A percentile compares a stretch with the other conserved stretches of the same genome.
Conservation (phyloP, 2,113 vertebrate species). For the Chlorocebus sabaeus region DNA sequence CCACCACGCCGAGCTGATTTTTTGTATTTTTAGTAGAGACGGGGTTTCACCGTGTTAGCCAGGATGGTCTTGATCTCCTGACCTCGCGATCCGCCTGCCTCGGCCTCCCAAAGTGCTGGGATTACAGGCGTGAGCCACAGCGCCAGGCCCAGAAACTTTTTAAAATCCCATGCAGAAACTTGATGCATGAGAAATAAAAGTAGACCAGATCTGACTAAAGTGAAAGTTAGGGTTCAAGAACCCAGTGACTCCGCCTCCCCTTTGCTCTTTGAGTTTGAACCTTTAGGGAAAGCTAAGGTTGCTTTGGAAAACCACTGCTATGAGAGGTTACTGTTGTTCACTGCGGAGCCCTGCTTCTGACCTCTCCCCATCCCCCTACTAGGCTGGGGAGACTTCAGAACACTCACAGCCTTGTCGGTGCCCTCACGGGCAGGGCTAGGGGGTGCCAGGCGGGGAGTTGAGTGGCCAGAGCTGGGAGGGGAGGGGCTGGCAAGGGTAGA, state of each 20-base stretch:
- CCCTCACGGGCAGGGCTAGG: conserved; percentile 92
- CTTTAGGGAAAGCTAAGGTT: not conserved
- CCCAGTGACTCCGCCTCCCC: not conserved
- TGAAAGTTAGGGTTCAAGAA: not conserved
- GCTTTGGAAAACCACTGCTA: not conserved
- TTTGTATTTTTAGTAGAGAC: too few species aligned
- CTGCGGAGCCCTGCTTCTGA: not conserved
- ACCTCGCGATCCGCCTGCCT: too few species aligned
- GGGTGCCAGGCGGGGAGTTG: conserved; percentile 90
- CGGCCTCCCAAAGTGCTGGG: too few species aligned
- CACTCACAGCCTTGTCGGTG: conserved; percentile 69
- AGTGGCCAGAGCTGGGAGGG: conserved; percentile 93
- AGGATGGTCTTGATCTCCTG: too few species aligned
- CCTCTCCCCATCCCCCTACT: not conserved
- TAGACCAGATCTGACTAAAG: not conserved
- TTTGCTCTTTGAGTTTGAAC: not conserved
- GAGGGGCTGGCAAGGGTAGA: conserved; percentile 94
- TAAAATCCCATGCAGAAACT: not conserved
- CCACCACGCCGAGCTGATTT: too few species aligned
- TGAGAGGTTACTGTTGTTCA: not conserved
- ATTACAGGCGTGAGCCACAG: too few species aligned
- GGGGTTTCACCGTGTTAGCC: too few species aligned
- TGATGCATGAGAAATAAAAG: not conserved
- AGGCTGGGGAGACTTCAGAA: not conserved
- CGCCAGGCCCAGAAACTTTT: not conserved